Percentiles rank a stretch among this genome's conserved stretches.
Evolutionary conservation across 2,113 vertebrate genomes (phyloP).

Genomic region (Ursus arctos): DNA sequence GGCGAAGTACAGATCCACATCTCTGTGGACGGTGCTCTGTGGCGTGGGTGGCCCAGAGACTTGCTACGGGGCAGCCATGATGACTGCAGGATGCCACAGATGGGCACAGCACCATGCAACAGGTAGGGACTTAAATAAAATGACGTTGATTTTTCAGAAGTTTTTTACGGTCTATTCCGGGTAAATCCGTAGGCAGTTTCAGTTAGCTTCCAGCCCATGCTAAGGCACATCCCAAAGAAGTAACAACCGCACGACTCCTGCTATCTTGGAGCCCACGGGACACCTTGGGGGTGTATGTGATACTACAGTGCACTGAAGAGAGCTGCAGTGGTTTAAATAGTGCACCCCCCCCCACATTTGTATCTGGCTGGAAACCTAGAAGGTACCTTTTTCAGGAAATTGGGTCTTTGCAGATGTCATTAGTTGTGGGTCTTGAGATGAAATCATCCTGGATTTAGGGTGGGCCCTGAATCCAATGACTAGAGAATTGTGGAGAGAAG

Average conservation of each 20-base stretch:
- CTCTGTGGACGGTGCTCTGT: not conserved
- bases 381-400: not conserved
- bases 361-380: not conserved
- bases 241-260: not conserved
- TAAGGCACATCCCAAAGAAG: not conserved
- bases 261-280: rapidly evolving
- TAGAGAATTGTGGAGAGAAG: not conserved
- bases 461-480: not conserved
- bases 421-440: not conserved
- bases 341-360: too few species aligned
- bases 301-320: not conserved
- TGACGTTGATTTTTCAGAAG: not conserved
- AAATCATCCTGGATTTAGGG: not conserved
- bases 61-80: too few species aligned
- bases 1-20: rapidly evolving
- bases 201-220: not conserved
- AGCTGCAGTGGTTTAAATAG: not conserved
- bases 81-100: not conserved
- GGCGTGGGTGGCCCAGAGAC: not conserved
- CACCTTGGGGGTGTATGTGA: not conserved
- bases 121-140: too few species aligned
- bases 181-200: not conserved
- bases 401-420: not conserved
- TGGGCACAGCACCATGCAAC: rapidly evolving
- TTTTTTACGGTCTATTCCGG: not conserved